Evolutionary conservation across 1,140 invertebrate species (phyloP).

Genomic region (Temnothorax curvispinosus): DNA sequence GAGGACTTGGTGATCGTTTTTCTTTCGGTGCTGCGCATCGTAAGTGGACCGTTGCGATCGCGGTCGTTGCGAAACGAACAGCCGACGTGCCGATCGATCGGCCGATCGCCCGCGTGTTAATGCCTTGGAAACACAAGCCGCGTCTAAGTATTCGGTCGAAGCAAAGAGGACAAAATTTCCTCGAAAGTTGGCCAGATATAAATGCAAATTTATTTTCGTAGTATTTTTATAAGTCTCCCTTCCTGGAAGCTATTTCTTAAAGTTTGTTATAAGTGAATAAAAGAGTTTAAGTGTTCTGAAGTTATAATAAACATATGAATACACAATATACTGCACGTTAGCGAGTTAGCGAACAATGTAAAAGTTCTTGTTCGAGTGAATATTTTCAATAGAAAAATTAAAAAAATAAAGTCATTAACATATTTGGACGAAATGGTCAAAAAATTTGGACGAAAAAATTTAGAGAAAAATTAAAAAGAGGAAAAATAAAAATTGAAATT

Average conservation of each 20-base stretch:
- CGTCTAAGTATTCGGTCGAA: not conserved
- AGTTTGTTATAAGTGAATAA: not conserved
- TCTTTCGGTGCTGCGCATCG: constrained; percentile 6
- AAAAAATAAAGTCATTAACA: no score
- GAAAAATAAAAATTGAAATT: no score
- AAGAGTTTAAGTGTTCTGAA: not conserved
- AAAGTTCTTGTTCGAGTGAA: no score
- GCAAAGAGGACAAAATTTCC: not conserved
- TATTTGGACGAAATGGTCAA: no score
- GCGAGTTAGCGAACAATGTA: no score
- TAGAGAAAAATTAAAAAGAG: no score
- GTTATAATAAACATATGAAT: not conserved
- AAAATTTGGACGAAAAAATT: no score
- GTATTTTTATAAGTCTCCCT: not conserved
- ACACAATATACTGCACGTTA: no score
- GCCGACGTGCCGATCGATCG: constrained; percentile 34
- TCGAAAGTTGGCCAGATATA: not conserved
- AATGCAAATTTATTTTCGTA: not conserved
- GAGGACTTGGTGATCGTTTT: not conserved
- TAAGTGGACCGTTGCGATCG: constrained; percentile 62
- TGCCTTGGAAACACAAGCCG: constrained; percentile 15
- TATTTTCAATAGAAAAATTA: no score
- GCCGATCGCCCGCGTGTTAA: constrained; percentile 13
- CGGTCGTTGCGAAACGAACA: constrained; percentile 32
- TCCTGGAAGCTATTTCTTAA: not conserved